Evolutionary conservation across 2,797 vertebrate species (phyloP), one percentile per base, ranked within the genome.

Genomic region (Manis javanica): DNA sequence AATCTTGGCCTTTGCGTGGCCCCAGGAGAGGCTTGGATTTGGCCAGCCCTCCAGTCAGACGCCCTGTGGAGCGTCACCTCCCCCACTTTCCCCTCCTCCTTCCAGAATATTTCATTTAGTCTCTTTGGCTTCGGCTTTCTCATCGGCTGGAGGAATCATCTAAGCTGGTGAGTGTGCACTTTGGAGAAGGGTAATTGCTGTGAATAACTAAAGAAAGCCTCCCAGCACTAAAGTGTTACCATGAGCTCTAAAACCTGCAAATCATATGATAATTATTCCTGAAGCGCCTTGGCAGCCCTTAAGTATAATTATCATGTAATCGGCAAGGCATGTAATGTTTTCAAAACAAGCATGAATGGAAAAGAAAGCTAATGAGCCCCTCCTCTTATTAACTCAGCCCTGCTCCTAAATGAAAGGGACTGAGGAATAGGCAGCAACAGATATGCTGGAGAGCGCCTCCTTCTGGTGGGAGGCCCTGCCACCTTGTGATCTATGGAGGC

Each of bases 271-370:
- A 97, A 98, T 98, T 95, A 97, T 87, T 88, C 87, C 75, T 93
- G 84, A 94, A 97, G 93, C 63, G 90, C 68, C 95, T 96, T 97
- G 95, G 96, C 91, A 97, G 84, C 82, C 95, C 83, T 96, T 94
- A 88, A 93, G 83, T 96, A 79, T 96, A 97, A 97, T 98, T 97
- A 97, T 84, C 97, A 91, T 96, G 93, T 97, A 98, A 97, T 97
- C 96, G 96, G 69, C 72, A 88, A 95, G 71, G 93, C 93, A 97
- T 81, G 79, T 37, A 95, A 97, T 91, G 94, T 96, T 97, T 97
- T 90, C 95, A 96, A 97, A 97, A 92, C 91, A 97, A 96, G n/a
- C 59, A 39, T 31, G 69, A 91, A 92, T 92, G 81, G 46, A 90
- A 91, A 97, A 96, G 91, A 94, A 72, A 87, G 42, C 71, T 82